Conservation (phyloP, 2,113 vertebrate species). For the Neolamprologus toae region DNA sequence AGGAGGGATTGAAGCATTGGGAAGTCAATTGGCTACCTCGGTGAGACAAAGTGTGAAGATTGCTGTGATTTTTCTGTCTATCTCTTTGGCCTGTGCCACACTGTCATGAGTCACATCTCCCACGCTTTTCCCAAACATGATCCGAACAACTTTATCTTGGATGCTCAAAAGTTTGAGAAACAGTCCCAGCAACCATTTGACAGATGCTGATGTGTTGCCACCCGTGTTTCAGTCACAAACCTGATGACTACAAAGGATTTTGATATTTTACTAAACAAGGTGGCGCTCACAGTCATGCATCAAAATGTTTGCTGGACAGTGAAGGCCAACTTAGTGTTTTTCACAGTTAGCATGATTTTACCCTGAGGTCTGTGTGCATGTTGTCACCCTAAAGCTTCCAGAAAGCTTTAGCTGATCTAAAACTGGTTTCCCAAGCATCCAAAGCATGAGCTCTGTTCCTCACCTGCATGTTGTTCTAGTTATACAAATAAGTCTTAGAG, state of each 20-base stretch:
- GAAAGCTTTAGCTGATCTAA: not conserved
- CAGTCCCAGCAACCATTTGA: conserved; percentile 26
- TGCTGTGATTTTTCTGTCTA: conserved; percentile 29
- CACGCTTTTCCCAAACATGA: not conserved
- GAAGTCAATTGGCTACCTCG: conserved; percentile 70
- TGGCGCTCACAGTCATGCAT: not conserved
- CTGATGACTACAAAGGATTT: not conserved
- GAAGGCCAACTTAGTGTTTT: not conserved
- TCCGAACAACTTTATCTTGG: not conserved
- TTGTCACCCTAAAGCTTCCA: not conserved
- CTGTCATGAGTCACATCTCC: not conserved
- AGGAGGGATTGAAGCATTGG: conserved; percentile 71
- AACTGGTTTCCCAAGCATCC: not conserved
- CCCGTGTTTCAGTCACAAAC: not conserved
- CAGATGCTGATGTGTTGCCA: not conserved
- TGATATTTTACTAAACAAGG: not conserved
- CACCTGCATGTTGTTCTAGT: not conserved
- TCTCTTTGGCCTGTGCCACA: not conserved
- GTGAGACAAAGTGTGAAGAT: conserved; percentile 61
- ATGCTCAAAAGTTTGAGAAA: not conserved
- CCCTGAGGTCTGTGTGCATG: conserved; percentile 18
- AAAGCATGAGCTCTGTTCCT: conserved; percentile 19
- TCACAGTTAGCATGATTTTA: conserved; percentile 5
- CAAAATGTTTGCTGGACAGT: conserved; percentile 11
- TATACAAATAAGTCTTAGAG: not conserved